Evolutionary conservation across 2,888 invertebrate genomes (phyloP).

Genomic region (Drosophila siamana): DNA sequence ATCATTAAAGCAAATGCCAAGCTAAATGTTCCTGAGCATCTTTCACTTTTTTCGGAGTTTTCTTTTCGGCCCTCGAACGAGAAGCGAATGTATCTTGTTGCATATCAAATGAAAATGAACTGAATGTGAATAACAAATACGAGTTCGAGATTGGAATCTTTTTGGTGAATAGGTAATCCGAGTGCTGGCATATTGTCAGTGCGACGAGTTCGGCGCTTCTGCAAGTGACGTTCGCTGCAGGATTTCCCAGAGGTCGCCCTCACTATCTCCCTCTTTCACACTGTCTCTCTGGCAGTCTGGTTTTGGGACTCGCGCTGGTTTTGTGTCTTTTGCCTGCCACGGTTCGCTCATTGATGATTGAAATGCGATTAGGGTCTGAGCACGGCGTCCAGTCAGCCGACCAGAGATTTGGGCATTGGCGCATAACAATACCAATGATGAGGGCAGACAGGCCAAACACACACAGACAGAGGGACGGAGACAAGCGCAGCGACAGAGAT

Average conservation of each 20-base stretch:
- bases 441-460: constrained; percentile 65
- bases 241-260: constrained; percentile 24
- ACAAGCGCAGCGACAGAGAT: background rate
- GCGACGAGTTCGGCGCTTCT: constrained; percentile 33
- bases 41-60: constrained; percentile 4
- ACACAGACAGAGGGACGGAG: background rate
- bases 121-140: constrained; percentile 29
- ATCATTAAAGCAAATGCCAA: constrained; percentile 60
- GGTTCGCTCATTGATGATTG: constrained; percentile 71
- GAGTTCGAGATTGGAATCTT: constrained; percentile 16
- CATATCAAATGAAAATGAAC: constrained; percentile 40
- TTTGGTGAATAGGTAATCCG: constrained; percentile 46
- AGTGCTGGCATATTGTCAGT: constrained; percentile 32
- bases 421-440: constrained; percentile 75
- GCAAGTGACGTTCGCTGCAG: constrained; percentile 60
- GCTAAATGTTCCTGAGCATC: constrained; percentile 42
- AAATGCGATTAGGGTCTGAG: constrained; percentile 77
- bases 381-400: constrained; percentile 58
- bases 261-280: background rate
- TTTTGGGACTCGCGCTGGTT: constrained; percentile 15
- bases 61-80: background rate
- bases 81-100: constrained; percentile 17
- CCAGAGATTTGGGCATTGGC: constrained; percentile 72
- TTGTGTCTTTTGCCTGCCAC: constrained; percentile 67
- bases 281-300: background rate